Evolutionary conservation across 2,888 invertebrate species (phyloP).

Genomic region (Antheraea assamensis): DNA sequence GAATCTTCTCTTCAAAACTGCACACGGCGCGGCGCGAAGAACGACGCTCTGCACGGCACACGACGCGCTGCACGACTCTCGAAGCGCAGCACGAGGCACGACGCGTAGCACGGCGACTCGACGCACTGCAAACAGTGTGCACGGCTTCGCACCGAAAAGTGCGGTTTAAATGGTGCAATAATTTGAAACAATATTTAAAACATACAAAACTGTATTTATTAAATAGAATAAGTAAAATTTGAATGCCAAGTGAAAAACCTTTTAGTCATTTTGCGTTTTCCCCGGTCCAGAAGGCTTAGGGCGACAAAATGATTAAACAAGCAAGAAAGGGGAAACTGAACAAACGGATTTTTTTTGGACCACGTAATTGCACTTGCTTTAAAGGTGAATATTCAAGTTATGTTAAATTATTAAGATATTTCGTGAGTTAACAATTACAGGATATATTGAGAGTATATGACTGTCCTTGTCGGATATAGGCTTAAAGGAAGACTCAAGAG

Average conservation of each 20-base stretch:
- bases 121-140: no score
- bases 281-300: constrained; percentile 44
- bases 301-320: constrained; percentile 58
- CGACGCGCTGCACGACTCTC: no score
- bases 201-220: not conserved
- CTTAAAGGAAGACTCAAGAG: no score
- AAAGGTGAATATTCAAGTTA: constrained; percentile 8
- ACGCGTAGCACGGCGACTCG: no score
- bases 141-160: no score
- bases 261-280: constrained; percentile 56
- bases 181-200: not conserved
- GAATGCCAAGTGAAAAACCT: constrained; percentile 34
- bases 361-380: constrained; percentile 59
- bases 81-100: no score
- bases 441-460: not conserved
- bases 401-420: not conserved
- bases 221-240: not conserved
- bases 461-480: no score
- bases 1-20: no score
- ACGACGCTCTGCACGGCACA: no score
- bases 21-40: no score
- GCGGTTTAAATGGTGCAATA: not conserved
- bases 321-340: constrained; percentile 48
- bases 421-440: not conserved
- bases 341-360: constrained; percentile 44